Evolutionary conservation across 2,888 invertebrate genomes (phyloP), one percentile per base, ranked within the genome.

Genomic region (Psylliodes chrysocephalus): DNA sequence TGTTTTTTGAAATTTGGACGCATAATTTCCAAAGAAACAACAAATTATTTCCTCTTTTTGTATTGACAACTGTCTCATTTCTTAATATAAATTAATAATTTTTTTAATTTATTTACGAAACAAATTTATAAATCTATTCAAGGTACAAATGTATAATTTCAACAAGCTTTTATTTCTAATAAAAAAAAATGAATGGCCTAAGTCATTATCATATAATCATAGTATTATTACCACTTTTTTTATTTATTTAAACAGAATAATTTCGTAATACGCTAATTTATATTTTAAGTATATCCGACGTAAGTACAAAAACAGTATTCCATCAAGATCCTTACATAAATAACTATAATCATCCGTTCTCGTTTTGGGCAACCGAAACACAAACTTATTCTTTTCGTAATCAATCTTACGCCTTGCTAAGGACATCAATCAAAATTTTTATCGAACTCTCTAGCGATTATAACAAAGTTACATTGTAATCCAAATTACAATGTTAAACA

Each of bases 371-470:
- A 49, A 18, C 25, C 49, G 28, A 59, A 40, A 25, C 15, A 8
- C 15, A 30, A 59, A 59, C 59, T 51, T 59, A 49, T 47, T 57
- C 38, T 15, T 15, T 15, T 4, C 25, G 40, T 59, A 59, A 59
- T 59, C 49, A 59, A 59, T 59, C 49, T 59, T 59, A 40, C 59
- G 59, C 59, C 28, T 59, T 51, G 7, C 22, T 40, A 59, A 59
- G 59, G 59, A 59, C 49, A 59, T 59, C 59, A 59, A 59, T 59
- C 59, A 59, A 59, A 59, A 51, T 51, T 59, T 59, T 49, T 59
- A 59, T 59, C 59, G 49, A 59, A 49, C 49, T 59, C 30, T 38
- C 40, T 12, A 49, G 57, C 49, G 38, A 59, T 49, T 49, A 47
- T 49, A 56, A 42, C 59, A 57, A 22, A 49, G 57, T 57, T 47